Evolutionary conservation across 2,888 invertebrate species (phyloP), one percentile per base, ranked within the genome.

Genomic region (Acrobasis consociella): DNA sequence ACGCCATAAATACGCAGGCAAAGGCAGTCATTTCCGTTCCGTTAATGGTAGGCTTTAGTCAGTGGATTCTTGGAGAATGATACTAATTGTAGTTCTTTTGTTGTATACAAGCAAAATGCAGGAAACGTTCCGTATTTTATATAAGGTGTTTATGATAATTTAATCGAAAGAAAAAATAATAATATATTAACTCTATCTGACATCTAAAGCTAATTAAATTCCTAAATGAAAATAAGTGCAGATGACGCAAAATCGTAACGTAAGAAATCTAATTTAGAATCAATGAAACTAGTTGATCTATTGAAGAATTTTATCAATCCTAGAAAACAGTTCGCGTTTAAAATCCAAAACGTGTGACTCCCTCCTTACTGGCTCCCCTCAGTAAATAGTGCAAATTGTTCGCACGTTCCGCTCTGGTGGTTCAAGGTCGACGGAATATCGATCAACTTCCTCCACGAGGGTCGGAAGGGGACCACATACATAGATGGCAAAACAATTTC

Each of bases 361-460:
- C 52, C 53, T 51, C 51, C 50, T 66, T 64, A 62, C 61, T 60
- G 56, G 59, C 72, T 72, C 70, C 74, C 73, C 76, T 70, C 67
- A 60, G 56, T 72, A 71, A 67, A 65, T 68, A 74, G 74, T 75
- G 78, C 77, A 75, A 83, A 85, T 82, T 81, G 83, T 81, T 82
- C 69, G 77, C 79, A 73, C 73, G 75, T 82, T 83, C 82, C 83
- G 80, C 78, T 72, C 67, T 77, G 78, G 76, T 76, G 77, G 77
- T 82, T 84, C 89, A 89, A 89, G 89, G 89, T 87, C 84, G 73
- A 73, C 52, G n/a, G 39, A 17, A 56, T 78, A 85, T 86, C 73
- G 86, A 87, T 86, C 83, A 74, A 67, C 70, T 73, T 76, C 68
- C 66, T 67, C 71, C 62, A 64, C 66, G 73, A 71, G 82, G 82